A percentile compares a stretch with the other conserved stretches of the same genome.
phyloP scores from a whole-genome alignment of 2,113 vertebrate genomes.

The Chionomys nivalis region DNA sequence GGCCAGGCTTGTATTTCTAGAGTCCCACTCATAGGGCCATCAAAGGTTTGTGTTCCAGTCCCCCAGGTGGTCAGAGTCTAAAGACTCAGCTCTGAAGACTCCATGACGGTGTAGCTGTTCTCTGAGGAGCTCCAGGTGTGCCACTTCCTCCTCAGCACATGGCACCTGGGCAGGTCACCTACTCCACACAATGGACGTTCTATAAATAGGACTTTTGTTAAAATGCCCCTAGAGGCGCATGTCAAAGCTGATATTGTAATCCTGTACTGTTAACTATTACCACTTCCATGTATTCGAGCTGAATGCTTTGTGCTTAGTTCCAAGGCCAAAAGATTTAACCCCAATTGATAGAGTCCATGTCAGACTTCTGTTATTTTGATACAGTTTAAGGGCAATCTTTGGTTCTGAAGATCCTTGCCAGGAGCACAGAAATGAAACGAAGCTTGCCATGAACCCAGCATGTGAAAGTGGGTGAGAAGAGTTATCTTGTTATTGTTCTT shows the following conservation, averaged over 20 bases:
- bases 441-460: neutral
- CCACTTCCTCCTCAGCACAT: neutral
- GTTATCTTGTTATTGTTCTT: no score
- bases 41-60: neutral
- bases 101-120: rapidly evolving
- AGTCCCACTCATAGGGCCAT: neutral
- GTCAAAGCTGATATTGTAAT: conserved; percentile 5
- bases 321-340: neutral
- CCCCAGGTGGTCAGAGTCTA: neutral
- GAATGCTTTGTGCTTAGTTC: neutral
- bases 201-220: neutral
- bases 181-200: neutral
- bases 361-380: neutral
- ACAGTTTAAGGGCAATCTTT: conserved; percentile 6
- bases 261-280: neutral
- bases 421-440: neutral
- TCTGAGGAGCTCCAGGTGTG: neutral
- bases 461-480: neutral
- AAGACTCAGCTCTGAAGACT: neutral
- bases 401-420: neutral
- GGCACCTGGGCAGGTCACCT: neutral
- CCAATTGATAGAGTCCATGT: neutral
- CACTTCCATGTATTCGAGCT: neutral
- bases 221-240: neutral
- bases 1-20: neutral